These are phyloP conservation scores for Watersipora subatra DNA, from an alignment of 1,140 invertebrate genomes.

Conservation along the genomic window DNA sequence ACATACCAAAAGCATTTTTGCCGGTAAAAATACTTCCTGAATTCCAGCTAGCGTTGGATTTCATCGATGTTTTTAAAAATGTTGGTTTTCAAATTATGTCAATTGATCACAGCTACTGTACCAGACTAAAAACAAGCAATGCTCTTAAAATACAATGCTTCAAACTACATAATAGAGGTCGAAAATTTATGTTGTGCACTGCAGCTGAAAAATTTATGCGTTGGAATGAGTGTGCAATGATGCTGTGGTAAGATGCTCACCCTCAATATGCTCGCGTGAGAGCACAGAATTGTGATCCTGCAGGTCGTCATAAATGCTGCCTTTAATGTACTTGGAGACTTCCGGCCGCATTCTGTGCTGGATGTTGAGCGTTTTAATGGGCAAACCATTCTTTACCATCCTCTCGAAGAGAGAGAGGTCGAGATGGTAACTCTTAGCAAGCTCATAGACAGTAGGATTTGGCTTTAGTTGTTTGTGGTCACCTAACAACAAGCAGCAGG, in stretches of 20 bases:
- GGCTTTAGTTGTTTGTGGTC: constrained; percentile 46
- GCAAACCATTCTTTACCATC: constrained; percentile 21
- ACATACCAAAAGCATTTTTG: no score
- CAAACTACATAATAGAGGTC: constrained; percentile 18
- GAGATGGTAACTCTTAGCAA: constrained; percentile 21
- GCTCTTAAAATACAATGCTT: constrained; percentile 13
- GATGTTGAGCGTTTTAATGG: constrained; percentile 16
- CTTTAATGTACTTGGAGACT: constrained; percentile 23
- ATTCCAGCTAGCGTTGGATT: constrained; percentile 20
- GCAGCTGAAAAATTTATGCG: constrained; percentile 15
- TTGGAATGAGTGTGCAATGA: constrained; percentile 24
- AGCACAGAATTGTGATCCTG: constrained; percentile 17
- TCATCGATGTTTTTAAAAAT: constrained; percentile 18
- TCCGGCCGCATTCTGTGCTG: constrained; percentile 39
- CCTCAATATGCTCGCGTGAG: constrained; percentile 17
- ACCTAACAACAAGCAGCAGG: constrained; percentile 47
- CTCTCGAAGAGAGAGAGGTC: constrained; percentile 31
- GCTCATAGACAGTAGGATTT: constrained; percentile 24
- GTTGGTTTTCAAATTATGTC: constrained; percentile 20
- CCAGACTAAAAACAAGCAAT: no score
- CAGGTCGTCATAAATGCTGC: constrained; percentile 26
- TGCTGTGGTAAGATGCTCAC: constrained; percentile 48
- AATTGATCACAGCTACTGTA: no score
- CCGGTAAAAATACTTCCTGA: not conserved
- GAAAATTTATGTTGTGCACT: constrained; percentile 15